A percentile compares a stretch with the other conserved stretches of the same genome.
phyloP scores from a whole-genome alignment of 2,888 invertebrate species.

The Lamellibrachia satsuma region DNA sequence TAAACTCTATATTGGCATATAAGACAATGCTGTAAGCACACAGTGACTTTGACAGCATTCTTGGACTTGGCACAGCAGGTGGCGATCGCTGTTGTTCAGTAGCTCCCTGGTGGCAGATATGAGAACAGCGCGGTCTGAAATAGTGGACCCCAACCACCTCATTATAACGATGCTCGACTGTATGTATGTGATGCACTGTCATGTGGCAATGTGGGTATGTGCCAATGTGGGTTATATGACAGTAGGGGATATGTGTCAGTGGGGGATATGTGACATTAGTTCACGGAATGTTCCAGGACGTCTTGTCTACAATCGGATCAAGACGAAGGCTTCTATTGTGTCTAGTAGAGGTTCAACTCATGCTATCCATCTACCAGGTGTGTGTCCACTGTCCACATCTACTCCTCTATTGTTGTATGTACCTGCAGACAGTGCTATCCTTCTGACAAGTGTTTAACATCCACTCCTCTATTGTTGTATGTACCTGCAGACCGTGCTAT shows the following conservation, averaged over 20 bases:
- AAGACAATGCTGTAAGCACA: too few species aligned
- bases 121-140: too few species aligned
- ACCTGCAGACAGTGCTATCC: neutral
- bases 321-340: conserved; percentile 68
- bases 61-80: too few species aligned
- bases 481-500: neutral
- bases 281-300: conserved; percentile 46
- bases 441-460: neutral
- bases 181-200: too few species aligned
- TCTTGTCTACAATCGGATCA: conserved; percentile 61
- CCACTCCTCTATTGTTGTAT: neutral
- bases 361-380: conserved; percentile 63
- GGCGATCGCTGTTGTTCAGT: too few species aligned
- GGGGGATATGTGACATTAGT: neutral
- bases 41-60: too few species aligned
- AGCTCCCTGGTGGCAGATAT: too few species aligned
- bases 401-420: neutral
- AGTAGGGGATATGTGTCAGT: neutral
- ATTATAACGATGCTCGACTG: too few species aligned
- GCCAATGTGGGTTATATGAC: too few species aligned
- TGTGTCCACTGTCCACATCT: conserved; percentile 7
- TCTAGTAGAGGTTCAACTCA: conserved; percentile 59
- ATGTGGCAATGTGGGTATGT: too few species aligned
- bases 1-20: too few species aligned
- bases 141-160: too few species aligned